Percentiles rank a stretch among this genome's conserved stretches.
Conservation (phyloP, 2,797 vertebrate genomes). For the Pogonophryne albipinna region DNA sequence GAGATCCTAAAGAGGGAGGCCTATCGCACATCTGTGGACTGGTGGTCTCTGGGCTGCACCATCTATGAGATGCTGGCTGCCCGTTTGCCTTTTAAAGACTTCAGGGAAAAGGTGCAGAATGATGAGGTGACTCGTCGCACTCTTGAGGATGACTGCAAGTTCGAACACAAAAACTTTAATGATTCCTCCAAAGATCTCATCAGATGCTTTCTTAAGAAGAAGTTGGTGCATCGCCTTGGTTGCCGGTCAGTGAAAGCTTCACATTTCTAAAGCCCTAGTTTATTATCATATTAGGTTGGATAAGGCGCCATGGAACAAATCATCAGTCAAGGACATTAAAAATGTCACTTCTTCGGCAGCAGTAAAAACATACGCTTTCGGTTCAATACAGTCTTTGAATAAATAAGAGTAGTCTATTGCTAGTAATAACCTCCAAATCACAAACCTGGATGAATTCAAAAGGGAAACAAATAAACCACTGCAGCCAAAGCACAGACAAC, state of each 20-base stretch:
- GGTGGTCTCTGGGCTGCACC: conserved; percentile 94
- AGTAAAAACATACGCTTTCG: neutral
- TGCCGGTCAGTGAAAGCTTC: conserved; percentile 83
- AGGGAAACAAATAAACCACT: too few species aligned
- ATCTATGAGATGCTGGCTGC: conserved; percentile 94
- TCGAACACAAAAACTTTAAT: conserved; percentile 87
- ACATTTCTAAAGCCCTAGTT: neutral
- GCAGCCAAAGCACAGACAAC: too few species aligned
- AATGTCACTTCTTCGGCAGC: neutral
- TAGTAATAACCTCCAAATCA: too few species aligned
- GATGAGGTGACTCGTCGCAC: conserved; percentile 91
- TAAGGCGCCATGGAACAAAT: neutral
- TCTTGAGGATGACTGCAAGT: conserved; percentile 90
- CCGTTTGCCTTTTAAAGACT: conserved; percentile 91
- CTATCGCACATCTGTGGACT: conserved; percentile 92
- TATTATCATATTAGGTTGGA: neutral
- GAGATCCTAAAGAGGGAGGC: conserved; percentile 84
- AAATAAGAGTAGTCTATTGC: neutral
- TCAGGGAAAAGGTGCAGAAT: conserved; percentile 89
- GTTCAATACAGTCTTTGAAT: neutral
- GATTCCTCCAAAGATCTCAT: conserved; percentile 88
- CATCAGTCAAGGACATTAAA: neutral
- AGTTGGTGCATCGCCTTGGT: conserved; percentile 85
- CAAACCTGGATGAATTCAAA: too few species aligned
- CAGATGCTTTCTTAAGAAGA: conserved; percentile 88